Evolutionary conservation across 2,797 vertebrate genomes (phyloP), one percentile per base, ranked within the genome.

Genomic region (Bryconaethiops microstoma): DNA sequence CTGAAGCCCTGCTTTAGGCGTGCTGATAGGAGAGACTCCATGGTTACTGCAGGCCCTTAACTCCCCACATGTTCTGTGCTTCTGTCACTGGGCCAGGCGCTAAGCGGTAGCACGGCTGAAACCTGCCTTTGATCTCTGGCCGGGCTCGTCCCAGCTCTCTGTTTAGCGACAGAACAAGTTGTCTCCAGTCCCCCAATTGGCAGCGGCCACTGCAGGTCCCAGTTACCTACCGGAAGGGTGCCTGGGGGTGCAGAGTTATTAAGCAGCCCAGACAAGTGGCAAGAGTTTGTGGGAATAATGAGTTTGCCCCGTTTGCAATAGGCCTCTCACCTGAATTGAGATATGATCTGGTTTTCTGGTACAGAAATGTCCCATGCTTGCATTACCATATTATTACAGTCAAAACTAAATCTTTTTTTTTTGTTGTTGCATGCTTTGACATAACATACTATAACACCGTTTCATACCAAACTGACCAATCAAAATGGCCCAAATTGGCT

Each of bases 61-160:
- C 29, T 40, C 14, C 35, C 39, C 16, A 14, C 63, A 63, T 35
- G 25, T 19, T 5, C 25, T 40, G 0, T 0, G 7, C 14, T 42
- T 35, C 17, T 42, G 64, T 42, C 14, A 8, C 64, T 10, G 17
- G 8, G 64, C 64, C 64, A 39, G 39, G 19, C 7, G 64, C 64
- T 67, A 67, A 67, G 35, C 35, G 40, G 64, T 14, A 40, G 40
- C 42, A 5, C n/a, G 9, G n/a, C 42, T 69, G 21, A 69, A 48
- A 14, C 4, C 42, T 50, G 40, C n/a, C 67, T 69, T 69, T 69
- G 67, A 69, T 69, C 25, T 71, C 45, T 4, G n/a, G 8, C 69
- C 19, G 50, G 50, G 8, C 70, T 57, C 50, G 17, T 19, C 17
- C 8, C 2, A 42, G 68, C 7, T 19, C 39, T n/a, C 42, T 50